Evolutionary conservation across 2,797 vertebrate genomes (phyloP), one percentile per base, ranked within the genome.

Genomic region (Smutsia gigantea): DNA sequence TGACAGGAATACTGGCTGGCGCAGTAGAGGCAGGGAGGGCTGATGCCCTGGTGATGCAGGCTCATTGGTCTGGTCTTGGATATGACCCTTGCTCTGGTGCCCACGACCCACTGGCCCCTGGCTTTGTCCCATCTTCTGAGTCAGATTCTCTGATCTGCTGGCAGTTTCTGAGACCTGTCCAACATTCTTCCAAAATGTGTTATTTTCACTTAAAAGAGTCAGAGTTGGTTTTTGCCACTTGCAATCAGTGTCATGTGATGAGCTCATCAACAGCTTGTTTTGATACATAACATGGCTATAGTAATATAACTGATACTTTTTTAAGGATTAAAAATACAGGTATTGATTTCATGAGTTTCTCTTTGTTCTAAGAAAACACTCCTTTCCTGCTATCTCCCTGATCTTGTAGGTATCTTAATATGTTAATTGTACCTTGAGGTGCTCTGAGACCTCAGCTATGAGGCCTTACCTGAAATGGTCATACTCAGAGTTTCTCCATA

Each of bases 41-140:
- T 27, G 1, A 4, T 34, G 1, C 0, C 25, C 25, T 27, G 18
- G 5, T 46, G n/a, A 10, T 1, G 2, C 0, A 0, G 6, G 7
- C 0, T 9, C 6, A 27, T 4, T 14, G 5, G 39, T 9, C 8
- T 13, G 18, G 78, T 5, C 3, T 7, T 39, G 34, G 1, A 2
- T 75, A 0, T 49, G 19, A 2, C 4, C 14, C n/a, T 23, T 2
- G 5, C 27, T 51, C 61, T 77, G 59, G 8, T 29, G 55, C 11
- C 21, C 34, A 69, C 17, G 34, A 17, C 0, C 0, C n/a, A 81
- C 27, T 1, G 9, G 46, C 13, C 6, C 3, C 11, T 18, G 21
- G 1, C 3, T 61, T 82, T 23, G 53, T 11, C 1, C 29, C 15
- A 23, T 55, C 6, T 66, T 25, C 13, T 31, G 23, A 92, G 9